A percentile compares a stretch with the other conserved stretches of the same genome.
phyloP scores from a whole-genome alignment of 2,797 vertebrate genomes.

The Pantherophis alleghaniensis region DNA sequence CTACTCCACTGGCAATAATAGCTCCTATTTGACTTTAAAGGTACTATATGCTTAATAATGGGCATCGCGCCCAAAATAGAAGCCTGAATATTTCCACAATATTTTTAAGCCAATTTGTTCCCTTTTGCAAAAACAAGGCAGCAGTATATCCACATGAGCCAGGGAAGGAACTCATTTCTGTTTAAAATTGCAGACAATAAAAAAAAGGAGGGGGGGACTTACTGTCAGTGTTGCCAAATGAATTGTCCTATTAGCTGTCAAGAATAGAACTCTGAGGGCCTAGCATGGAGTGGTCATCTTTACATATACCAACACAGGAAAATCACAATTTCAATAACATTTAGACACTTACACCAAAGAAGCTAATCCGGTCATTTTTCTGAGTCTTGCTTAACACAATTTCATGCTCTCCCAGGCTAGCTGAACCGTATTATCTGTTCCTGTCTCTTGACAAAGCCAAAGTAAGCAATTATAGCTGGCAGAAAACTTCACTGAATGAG shows the following conservation, averaged over 20 bases:
- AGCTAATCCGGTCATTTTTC: constrained; percentile 66
- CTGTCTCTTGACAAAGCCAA: constrained; percentile 12
- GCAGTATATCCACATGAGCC: constrained; percentile 25
- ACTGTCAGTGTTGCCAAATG: constrained; percentile 53
- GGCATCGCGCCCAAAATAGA: constrained; percentile 37
- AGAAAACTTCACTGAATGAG: background rate
- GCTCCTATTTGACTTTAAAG: constrained; percentile 2
- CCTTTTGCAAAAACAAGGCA: constrained; percentile 1
- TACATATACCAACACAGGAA: constrained; percentile 75
- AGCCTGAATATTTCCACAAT: background rate
- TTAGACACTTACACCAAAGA: constrained; percentile 56
- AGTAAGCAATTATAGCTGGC: constrained; percentile 36
- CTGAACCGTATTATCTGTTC: constrained; percentile 48
- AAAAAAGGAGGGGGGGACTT: constrained; percentile 20
- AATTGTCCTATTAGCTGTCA: constrained; percentile 74
- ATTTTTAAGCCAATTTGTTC: constrained; percentile 27
- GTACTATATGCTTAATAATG: constrained; percentile 5
- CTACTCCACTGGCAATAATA: background rate
- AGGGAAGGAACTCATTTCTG: constrained; percentile 46
- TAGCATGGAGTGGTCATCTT: constrained; percentile 70
- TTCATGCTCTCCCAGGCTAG: constrained; percentile 55
- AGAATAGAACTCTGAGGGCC: constrained; percentile 54
- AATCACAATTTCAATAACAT: constrained; percentile 66
- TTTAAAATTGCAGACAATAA: background rate
- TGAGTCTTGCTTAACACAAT: constrained; percentile 59